These are phyloP conservation scores for Lithodes maja DNA, from an alignment of 2,888 invertebrate genomes.

Conservation along the genomic window DNA sequence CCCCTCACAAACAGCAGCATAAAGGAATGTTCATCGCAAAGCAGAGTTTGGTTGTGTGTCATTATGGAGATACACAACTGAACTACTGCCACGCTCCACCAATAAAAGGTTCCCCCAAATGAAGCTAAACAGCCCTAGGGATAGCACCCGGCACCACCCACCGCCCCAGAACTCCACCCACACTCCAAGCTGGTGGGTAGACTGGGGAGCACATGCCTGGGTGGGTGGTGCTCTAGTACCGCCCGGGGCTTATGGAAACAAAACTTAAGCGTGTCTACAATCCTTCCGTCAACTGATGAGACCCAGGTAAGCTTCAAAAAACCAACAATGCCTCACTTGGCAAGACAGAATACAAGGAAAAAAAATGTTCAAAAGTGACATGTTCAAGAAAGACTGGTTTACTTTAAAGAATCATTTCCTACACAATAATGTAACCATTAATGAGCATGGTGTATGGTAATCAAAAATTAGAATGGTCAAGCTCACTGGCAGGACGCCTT, in stretches of 20 bases:
- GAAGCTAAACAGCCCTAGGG: slow-evolving; percentile 51
- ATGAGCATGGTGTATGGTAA: slow-evolving; percentile 58
- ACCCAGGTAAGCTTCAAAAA: slow-evolving; percentile 59
- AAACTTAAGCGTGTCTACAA: slow-evolving; percentile 54
- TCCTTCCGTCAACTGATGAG: slow-evolving; percentile 62
- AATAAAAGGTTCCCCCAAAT: slow-evolving; percentile 66
- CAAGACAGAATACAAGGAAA: slow-evolving; percentile 49
- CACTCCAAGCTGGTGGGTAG: slow-evolving; percentile 37
- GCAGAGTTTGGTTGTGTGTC: slow-evolving; percentile 60
- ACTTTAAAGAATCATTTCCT: slow-evolving; percentile 62
- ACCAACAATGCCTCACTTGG: slow-evolving; percentile 62
- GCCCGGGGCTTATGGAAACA: slow-evolving; percentile 46
- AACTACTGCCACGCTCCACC: slow-evolving; percentile 62
- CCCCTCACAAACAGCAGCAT: slow-evolving; percentile 57
- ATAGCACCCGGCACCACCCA: slow-evolving; percentile 41
- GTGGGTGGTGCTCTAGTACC: slow-evolving; percentile 41
- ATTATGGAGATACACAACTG: slow-evolving; percentile 54
- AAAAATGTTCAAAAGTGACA: slow-evolving; percentile 51
- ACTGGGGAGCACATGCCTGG: slow-evolving; percentile 19
- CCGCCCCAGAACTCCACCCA: slow-evolving; percentile 23
- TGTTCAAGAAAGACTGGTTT: slow-evolving; percentile 55
- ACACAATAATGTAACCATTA: slow-evolving; percentile 58
- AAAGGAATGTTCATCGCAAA: slow-evolving; percentile 67
- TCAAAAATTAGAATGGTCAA: slow-evolving; percentile 57
- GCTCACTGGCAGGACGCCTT: slow-evolving; percentile 50